Conservation (phyloP, 2,797 vertebrate genomes). For the Propithecus perrieri region DNA sequence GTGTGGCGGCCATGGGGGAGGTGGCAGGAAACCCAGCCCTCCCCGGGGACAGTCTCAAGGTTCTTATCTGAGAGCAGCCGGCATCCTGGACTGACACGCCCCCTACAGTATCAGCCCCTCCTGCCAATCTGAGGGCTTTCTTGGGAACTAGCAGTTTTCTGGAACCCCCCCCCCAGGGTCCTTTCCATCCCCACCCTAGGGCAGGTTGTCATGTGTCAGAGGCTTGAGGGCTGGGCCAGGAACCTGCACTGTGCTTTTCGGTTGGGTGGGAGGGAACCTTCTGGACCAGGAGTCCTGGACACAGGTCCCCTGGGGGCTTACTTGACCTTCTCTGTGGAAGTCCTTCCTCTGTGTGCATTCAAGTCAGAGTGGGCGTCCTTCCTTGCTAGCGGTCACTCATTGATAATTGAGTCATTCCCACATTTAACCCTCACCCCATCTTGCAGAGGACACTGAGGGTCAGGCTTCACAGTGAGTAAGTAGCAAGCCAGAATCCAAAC, state of each 20-base stretch:
- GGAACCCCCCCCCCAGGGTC: not conserved
- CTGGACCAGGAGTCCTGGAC: not conserved
- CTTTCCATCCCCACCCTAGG: not conserved
- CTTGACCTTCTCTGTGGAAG: not conserved
- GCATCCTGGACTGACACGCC: slow-evolving; percentile 52
- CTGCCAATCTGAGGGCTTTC: not conserved
- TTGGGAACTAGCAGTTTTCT: not conserved
- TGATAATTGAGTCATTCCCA: not conserved
- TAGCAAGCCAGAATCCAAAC: not conserved
- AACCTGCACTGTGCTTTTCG: not conserved
- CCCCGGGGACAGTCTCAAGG: not conserved
- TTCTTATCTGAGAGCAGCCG: slow-evolving; percentile 62
- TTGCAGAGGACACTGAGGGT: not conserved
- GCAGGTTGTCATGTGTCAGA: not conserved
- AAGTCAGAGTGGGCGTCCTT: not conserved
- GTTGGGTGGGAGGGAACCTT: not conserved
- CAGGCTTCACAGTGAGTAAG: not conserved
- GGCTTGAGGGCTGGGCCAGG: not conserved
- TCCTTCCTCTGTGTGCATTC: not conserved
- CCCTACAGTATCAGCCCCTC: not conserved
- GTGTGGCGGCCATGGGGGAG: not conserved
- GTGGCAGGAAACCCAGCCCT: slow-evolving; percentile 66
- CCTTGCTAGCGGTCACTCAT: not conserved
- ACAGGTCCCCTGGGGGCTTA: not conserved
- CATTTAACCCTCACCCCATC: not conserved